Percentiles rank a stretch among this genome's conserved stretches.
Conservation (phyloP, 1,140 invertebrate genomes). For the Lasioglossum baleicum region DNA sequence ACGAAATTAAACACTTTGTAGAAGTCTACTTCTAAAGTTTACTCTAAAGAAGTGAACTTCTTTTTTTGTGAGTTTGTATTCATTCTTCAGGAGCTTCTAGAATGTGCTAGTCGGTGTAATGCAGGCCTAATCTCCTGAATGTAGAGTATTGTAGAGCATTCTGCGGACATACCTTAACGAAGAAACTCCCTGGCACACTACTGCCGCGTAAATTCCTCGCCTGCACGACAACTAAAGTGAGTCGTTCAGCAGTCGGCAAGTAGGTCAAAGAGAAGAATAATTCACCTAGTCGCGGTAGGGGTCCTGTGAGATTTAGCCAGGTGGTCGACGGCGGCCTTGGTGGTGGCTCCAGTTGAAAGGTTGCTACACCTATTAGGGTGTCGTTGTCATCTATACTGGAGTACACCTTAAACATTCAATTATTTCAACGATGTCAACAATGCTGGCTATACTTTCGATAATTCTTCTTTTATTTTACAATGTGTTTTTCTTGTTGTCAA, state of each 20-base stretch:
- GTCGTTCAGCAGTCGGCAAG: slow-evolving; percentile 82
- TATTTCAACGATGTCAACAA: background rate
- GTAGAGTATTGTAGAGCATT: too few species aligned
- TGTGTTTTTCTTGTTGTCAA: too few species aligned
- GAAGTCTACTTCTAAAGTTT: too few species aligned
- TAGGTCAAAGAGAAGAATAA: slow-evolving; percentile 83
- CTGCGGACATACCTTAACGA: slow-evolving; percentile 70
- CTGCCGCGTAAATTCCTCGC: slow-evolving; percentile 79
- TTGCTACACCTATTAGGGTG: slow-evolving; percentile 75
- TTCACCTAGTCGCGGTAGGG: slow-evolving; percentile 82
- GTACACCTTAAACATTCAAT: slow-evolving; percentile 66
- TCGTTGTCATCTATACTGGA: slow-evolving; percentile 61
- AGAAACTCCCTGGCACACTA: slow-evolving; percentile 72
- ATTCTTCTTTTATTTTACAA: too few species aligned
- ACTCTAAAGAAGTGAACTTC: too few species aligned
- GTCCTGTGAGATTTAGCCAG: slow-evolving; percentile 80
- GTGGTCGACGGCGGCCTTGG: slow-evolving; percentile 78
- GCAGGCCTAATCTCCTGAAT: too few species aligned
- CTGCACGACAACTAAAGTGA: slow-evolving; percentile 83
- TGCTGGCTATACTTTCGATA: background rate
- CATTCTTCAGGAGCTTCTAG: background rate
- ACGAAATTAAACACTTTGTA: too few species aligned
- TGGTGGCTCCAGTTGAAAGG: slow-evolving; percentile 78
- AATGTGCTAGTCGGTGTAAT: too few species aligned
- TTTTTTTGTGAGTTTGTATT: too few species aligned